Evolutionary conservation across 1,140 invertebrate species (phyloP).

Genomic region (Heliconius hewitsoni): DNA sequence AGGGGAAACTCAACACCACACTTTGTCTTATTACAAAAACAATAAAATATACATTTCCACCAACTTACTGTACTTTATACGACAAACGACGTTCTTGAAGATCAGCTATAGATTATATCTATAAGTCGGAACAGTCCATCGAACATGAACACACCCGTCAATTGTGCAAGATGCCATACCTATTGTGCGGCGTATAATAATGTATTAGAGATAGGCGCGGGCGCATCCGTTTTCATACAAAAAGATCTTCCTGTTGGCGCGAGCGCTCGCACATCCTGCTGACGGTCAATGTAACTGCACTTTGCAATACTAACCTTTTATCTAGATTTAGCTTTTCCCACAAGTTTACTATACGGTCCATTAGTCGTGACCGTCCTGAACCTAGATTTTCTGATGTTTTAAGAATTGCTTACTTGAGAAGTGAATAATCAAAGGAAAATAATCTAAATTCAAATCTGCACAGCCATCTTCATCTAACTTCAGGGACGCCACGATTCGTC

Average conservation of each 20-base stretch:
- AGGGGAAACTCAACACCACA: not conserved
- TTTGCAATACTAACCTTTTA: not conserved
- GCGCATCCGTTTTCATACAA: conserved; percentile 25
- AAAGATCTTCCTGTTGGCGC: conserved; percentile 21
- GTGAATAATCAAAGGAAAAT: no score
- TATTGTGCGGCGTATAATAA: not conserved
- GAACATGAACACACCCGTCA: not conserved
- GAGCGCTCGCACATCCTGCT: conserved; percentile 8
- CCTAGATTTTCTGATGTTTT: no score
- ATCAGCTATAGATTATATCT: no score
- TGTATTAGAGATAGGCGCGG: conserved; percentile 17
- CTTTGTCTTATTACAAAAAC: not conserved
- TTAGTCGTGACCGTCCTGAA: no score
- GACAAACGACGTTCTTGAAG: no score
- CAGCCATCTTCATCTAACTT: no score
- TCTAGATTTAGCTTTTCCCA: conserved; percentile 2
- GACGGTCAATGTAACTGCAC: conserved; percentile 22
- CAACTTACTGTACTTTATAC: not conserved
- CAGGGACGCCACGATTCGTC: no score
- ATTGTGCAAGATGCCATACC: conserved; percentile 1
- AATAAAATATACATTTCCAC: not conserved
- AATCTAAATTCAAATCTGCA: no score
- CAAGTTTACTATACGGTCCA: not conserved
- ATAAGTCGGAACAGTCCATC: not conserved
- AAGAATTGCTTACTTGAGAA: no score